phyloP scores from a whole-genome alignment of 2,888 invertebrate species.

The Epistrophella euchroma region DNA sequence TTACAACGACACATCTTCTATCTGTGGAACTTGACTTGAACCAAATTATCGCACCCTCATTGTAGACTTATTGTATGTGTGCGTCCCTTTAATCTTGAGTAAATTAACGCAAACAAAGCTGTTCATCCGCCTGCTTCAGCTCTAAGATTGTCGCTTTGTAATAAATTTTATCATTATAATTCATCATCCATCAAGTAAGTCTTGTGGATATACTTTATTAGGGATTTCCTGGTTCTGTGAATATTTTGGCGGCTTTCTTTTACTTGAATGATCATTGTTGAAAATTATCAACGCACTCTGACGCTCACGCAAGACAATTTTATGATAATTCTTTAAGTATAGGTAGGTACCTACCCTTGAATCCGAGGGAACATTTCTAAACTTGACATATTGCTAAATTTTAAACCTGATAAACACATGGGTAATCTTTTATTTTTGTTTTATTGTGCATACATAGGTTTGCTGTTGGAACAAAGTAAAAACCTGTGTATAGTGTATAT shows the following conservation, averaged over 20 bases:
- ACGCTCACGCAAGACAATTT: constrained; percentile 19
- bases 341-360: background rate
- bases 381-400: background rate
- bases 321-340: background rate
- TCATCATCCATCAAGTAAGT: constrained; percentile 41
- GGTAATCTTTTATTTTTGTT: background rate
- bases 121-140: constrained; percentile 20
- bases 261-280: constrained; percentile 40
- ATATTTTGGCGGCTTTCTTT: constrained; percentile 32
- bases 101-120: constrained; percentile 25
- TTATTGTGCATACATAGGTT: background rate
- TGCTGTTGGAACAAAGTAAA: background rate
- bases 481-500: background rate
- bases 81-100: background rate
- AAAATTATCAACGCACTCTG: background rate
- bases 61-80: background rate
- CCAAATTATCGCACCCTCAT: constrained; percentile 5
- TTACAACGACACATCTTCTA: background rate
- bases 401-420: too few species aligned
- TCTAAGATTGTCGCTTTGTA: background rate
- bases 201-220: constrained; percentile 61
- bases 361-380: background rate
- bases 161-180: constrained; percentile 4
- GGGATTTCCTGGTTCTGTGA: constrained; percentile 67
- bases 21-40: background rate